Evolutionary conservation across 1,140 invertebrate genomes (phyloP).

Genomic region (Cardiocondyla obscurior): DNA sequence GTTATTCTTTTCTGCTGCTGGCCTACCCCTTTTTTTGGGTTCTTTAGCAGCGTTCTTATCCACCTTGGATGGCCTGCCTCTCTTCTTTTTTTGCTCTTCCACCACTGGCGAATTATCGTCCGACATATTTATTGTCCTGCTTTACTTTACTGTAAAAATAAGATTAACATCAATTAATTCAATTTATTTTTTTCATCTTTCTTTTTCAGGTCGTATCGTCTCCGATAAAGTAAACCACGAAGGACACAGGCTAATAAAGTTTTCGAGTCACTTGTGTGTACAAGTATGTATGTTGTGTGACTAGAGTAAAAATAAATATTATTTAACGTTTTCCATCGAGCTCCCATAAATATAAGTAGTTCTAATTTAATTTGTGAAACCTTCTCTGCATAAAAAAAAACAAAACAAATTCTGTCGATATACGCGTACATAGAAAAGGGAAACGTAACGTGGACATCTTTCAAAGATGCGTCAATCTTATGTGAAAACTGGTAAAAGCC

Average conservation of each 20-base stretch:
- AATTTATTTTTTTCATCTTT: neutral
- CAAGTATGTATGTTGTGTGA: neutral
- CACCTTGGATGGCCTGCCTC: slow-evolving; percentile 81
- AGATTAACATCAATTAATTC: neutral
- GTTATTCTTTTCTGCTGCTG: slow-evolving; percentile 80
- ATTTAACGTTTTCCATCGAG: neutral
- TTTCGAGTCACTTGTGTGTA: neutral
- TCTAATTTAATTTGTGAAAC: neutral
- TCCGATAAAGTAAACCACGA: slow-evolving; percentile 7
- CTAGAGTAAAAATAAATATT: neutral
- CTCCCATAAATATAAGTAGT: no score
- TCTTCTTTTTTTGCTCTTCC: slow-evolving; percentile 83
- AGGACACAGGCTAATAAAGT: neutral
- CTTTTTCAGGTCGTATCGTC: slow-evolving; percentile 35
- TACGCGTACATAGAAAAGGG: neutral
- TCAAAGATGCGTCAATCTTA: neutral
- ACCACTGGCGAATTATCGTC: slow-evolving; percentile 82
- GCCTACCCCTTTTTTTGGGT: slow-evolving; percentile 82
- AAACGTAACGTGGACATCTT: neutral
- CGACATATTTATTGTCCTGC: slow-evolving; percentile 77
- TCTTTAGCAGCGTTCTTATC: slow-evolving; percentile 81
- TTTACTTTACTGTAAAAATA: slow-evolving; percentile 54
- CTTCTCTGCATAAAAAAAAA: neutral
- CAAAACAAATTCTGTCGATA: neutral
- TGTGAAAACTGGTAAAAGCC: neutral